Conservation (phyloP, 2,888 invertebrate genomes). For the Drosophila atripex region DNA sequence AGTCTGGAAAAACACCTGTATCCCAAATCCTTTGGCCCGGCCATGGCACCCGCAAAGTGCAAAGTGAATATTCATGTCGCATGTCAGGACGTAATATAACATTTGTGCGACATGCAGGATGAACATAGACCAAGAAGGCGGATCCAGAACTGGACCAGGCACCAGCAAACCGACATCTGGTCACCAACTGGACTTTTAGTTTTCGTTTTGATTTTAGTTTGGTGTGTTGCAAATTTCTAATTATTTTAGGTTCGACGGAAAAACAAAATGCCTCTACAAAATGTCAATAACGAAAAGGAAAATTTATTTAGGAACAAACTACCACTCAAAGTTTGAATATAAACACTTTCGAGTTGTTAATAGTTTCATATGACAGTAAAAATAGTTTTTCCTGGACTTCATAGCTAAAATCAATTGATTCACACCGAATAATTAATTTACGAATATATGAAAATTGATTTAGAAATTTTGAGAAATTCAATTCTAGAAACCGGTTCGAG, state of each 20-base stretch:
- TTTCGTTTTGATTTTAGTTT: neutral
- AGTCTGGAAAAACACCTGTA: conserved; percentile 69
- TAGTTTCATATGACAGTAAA: too few relatives aligned
- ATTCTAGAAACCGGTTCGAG: too few relatives aligned
- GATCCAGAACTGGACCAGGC: neutral
- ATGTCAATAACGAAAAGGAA: neutral
- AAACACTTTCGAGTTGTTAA: too few relatives aligned
- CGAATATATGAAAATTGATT: too few relatives aligned
- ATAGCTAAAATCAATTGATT: neutral
- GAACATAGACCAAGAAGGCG: conserved; percentile 23
- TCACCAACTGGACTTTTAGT: conserved; percentile 17
- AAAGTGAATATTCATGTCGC: conserved; percentile 80
- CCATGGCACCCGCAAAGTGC: conserved; percentile 68
- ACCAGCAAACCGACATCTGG: conserved; percentile 28
- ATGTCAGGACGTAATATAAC: conserved; percentile 77
- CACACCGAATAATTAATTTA: neutral
- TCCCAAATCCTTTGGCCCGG: conserved; percentile 60
- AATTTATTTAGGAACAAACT: neutral
- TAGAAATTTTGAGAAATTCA: too few relatives aligned
- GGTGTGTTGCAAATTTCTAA: neutral
- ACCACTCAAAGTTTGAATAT: too few relatives aligned
- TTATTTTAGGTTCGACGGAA: conserved; percentile 9
- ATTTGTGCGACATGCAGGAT: conserved; percentile 59
- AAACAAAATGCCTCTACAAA: neutral
- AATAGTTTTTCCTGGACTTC: too few relatives aligned